Base-by-base conservation (phyloP, 1,140 invertebrate species). In the Leptinotarsa texana region DNA sequence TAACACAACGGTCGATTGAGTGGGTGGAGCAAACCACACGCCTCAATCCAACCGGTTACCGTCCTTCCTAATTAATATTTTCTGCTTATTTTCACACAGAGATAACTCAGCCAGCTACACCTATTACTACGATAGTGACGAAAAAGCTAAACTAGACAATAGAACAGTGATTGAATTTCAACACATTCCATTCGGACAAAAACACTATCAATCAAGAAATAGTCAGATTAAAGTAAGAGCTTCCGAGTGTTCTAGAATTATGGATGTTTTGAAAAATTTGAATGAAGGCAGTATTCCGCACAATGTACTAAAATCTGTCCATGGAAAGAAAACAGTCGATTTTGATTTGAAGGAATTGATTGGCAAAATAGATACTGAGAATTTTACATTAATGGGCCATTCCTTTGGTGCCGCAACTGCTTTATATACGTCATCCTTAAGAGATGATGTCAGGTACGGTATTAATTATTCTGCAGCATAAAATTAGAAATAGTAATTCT, bases 391-490 rank as follows among this genome's bases (percentile, higher is more conserved):
- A 42, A 87, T 88, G 69, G 92, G 92, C 0, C 92, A 92, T 85
- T 92, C 91, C 2, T 92, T 93, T 86, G 92, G 92, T 13, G 92
- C 88, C 13, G 88, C 90, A 13, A 90, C 91, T 3, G 85, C 88
- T 47, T 80, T 93, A 3, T 84, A 88, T 21, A 86, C 89, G 3
- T 80, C 91, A 18, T 85, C 87, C 0, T 85, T 83, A 71, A 88
- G 91, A 75, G 77, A 80, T 33, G 81, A 90, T 79, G 88, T 91
- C 76, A 88, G 86, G 89, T 90, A 86, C 18, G 71, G 47, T 62
- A 63, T 63, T 73, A 27, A 33, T 21, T 65, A 65, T 65, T 65
- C 0, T 57, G 6, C 3, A 57, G 33, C 1, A 42, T 42, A 8
- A 11, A 42, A 42, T 42, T 11, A 42, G 2, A 42, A 42, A 42